phyloP scores from a whole-genome alignment of 2,888 invertebrate genomes.

The Drosophila siamana region DNA sequence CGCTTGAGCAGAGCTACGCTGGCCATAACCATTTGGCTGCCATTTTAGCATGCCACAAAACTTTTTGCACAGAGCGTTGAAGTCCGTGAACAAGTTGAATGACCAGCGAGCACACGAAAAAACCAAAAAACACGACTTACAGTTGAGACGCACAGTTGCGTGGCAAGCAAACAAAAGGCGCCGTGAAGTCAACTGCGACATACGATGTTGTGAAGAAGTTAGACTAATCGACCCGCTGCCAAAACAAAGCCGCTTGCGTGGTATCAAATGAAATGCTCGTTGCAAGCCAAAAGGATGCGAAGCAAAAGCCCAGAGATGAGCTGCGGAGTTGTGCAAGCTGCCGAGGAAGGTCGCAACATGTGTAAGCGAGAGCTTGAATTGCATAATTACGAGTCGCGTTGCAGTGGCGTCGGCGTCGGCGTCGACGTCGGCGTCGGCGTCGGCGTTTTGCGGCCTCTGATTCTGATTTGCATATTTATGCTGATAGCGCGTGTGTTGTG shows the following conservation, averaged over 20 bases:
- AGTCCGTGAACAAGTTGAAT: no score
- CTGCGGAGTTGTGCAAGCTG: not conserved
- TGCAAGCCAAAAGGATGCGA: not conserved
- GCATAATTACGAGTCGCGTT: conserved; percentile 71
- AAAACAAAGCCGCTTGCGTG: not conserved
- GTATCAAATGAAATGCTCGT: conserved; percentile 23
- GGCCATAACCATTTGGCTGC: conserved; percentile 59
- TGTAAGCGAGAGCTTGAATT: conserved; percentile 28
- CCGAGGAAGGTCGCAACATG: conserved; percentile 27
- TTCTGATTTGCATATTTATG: conserved; percentile 66
- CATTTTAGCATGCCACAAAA: conserved; percentile 57
- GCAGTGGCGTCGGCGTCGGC: no score
- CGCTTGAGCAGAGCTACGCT: conserved; percentile 33
- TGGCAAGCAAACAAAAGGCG: no score
- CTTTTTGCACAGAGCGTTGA: no score
- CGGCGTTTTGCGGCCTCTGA: conserved; percentile 38
- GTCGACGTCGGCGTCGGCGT: no score
- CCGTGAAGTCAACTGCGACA: no score
- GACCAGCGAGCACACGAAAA: no score
- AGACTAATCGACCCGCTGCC: no score
- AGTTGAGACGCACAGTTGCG: no score
- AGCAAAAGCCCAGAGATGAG: no score
- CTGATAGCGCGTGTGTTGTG: conserved; percentile 11
- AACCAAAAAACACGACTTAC: no score
- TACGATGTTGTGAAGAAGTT: no score